Conservation (phyloP, 2,113 vertebrate species). For the Puntigrus tetrazona region DNA sequence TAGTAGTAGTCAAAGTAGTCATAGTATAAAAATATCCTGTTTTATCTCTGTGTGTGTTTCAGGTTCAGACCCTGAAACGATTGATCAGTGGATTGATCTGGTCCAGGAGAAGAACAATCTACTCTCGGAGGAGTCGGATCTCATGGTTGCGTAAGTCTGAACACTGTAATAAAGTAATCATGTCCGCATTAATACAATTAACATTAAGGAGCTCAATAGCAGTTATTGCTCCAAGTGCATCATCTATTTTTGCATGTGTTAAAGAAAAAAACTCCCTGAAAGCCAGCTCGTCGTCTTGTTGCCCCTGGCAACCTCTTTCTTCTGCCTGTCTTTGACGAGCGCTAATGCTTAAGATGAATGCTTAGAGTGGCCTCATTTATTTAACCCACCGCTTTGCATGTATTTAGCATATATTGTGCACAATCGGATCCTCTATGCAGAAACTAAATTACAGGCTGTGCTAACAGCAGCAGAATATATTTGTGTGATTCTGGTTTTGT, state of each 20-base stretch:
- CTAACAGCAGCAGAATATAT: not conserved
- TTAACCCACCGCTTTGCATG: constrained; percentile 26
- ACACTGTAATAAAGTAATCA: not conserved
- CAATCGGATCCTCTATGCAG: not conserved
- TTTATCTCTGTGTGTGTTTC: not conserved
- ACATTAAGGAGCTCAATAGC: not conserved
- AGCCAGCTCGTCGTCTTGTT: constrained; percentile 22
- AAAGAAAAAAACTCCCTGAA: constrained; percentile 27
- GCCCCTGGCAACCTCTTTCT: constrained; percentile 49
- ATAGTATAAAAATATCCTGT: not conserved
- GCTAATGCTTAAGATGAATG: constrained; percentile 44
- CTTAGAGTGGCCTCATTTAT: constrained; percentile 24
- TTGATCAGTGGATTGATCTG: constrained; percentile 85
- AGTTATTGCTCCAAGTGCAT: not conserved
- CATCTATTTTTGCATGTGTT: constrained; percentile 11
- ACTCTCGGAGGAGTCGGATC: constrained; percentile 89
- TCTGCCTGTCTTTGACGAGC: constrained; percentile 28
- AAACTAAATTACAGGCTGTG: constrained; percentile 12
- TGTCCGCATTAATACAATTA: not conserved
- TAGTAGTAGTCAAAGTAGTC: no score
- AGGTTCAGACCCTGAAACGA: constrained; percentile 68
- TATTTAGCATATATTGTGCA: constrained; percentile 43
- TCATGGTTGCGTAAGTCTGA: constrained; percentile 88
- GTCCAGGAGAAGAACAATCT: constrained; percentile 88
- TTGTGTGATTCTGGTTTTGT: constrained; percentile 39